Base-by-base conservation (phyloP, 2,113 vertebrate genomes). In the Chionis minor region DNA sequence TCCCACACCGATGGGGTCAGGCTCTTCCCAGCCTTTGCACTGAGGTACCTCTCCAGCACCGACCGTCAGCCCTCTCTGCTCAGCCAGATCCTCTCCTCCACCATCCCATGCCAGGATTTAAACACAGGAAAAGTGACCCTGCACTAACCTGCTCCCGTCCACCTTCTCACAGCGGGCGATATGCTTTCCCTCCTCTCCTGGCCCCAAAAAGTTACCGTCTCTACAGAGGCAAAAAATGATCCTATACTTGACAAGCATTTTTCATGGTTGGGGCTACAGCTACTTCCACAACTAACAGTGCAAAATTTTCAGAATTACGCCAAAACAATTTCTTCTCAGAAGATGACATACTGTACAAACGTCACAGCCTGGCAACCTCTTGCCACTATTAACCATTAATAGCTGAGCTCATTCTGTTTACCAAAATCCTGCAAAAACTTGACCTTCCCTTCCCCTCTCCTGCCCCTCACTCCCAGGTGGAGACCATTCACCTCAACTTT, bases 101-200 rank as follows among this genome's bases (percentile, higher is more conserved):
- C 16, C 2, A 69, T 14, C 24, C 42, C 42, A n/a, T 3, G 1
- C 40, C 75, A 28, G 28, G 33, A 40, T 22, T 32, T 24, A 40
- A 71, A 55, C 14, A 47, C 4, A 17, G 11, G 42, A n/a, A 18
- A 23, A n/a, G 20, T 1, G 1, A 35, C 45, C 7, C 73, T 17
- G 35, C 30, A 10, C 30, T 13, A 72, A 30, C 40, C 42, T 1
- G 1, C 24, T 61, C 30, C 69, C 6, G 6, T 2, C 30, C 13
- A 4, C 51, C 30, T 35, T 69, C 45, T 45, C 32, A 2, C 2
- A 1, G 51, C 4, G 2, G 30, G 23, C 4, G 9, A 44, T 30
- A 35, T 7, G 10, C 33, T 47, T 35, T 51, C 56, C n/a, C 35
- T 28, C 51, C 51, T 24, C 44, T 80, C 27, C 32, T 22, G 27